Evolutionary conservation across 2,888 invertebrate species (phyloP), one percentile per base, ranked within the genome.

Genomic region (Nineta flava): DNA sequence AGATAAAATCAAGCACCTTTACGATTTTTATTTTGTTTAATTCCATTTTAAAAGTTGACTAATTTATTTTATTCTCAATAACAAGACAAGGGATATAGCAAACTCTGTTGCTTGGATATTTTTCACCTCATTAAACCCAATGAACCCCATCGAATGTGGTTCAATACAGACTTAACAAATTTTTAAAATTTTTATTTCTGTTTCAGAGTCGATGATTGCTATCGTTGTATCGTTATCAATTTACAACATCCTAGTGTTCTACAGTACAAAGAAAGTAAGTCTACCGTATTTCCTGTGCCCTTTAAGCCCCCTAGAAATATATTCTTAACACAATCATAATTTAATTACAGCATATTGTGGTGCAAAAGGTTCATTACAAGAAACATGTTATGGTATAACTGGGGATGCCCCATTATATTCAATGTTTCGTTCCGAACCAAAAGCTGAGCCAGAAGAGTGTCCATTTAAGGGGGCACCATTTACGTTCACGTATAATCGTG

Each of bases 201-300:
- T 44, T 21, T 21, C 77, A 85, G 85, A 61, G 64, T 68, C 48
- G 74, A 75, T 21, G 76, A 76, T 57, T 87, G 86, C 65, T 82
- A 78, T 62, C 73, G 79, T 55, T 87, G 86, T 62, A 72, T 87
- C 63, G 83, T 83, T 46, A 82, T 87, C 59, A 81, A 84, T 58
- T 78, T 79, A 59, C 83, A 83, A 58, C 85, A 86, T 63, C 71
- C 73, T 57, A 83, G 84, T 59, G 83, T 87, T 2, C 70, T 87
- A 51, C 86, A 87, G 63, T 87, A 83, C 63, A 87, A 86, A 75
- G 85, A 86, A 69, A 83, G 86, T 86, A 65, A 82, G 84, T 77
- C 57, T 46, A 31, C n/a, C n/a, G n/a, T n/a, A n/a, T 26, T 26
- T 26, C 4, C 26, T 26, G 2, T 26, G n/a, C 45, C 46, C 35